phyloP scores from a whole-genome alignment of 1,140 invertebrate genomes.

The Conopomorpha cramerella region DNA sequence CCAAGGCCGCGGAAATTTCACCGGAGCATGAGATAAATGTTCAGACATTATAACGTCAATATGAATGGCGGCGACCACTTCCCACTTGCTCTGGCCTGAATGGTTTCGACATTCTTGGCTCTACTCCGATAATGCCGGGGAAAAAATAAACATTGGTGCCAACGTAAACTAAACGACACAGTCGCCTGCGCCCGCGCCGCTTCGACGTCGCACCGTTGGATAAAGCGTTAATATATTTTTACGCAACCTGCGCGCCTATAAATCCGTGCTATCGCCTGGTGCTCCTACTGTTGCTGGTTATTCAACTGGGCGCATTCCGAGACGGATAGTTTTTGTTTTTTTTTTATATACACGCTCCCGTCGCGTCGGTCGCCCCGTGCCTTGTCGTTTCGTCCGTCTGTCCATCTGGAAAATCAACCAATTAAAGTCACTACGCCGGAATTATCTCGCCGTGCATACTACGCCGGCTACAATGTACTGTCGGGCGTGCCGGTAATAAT shows the following conservation, averaged over 20 bases:
- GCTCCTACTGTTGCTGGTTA: constrained; percentile 35
- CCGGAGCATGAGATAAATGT: no score
- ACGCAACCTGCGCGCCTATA: constrained; percentile 49
- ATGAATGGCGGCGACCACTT: constrained; percentile 56
- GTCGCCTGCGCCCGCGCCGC: constrained; percentile 28
- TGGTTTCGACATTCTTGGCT: constrained; percentile 59
- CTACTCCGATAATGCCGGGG: constrained; percentile 48
- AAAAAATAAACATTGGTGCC: constrained; percentile 48
- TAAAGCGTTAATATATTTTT: constrained; percentile 56
- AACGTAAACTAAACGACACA: constrained; percentile 54
- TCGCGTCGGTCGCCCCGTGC: constrained; percentile 14
- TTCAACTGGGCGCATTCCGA: constrained; percentile 55
- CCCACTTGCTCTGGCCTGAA: constrained; percentile 56
- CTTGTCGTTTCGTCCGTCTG: constrained; percentile 21
- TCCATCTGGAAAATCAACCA: constrained; percentile 44
- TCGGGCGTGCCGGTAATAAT: background rate
- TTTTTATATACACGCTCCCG: no score
- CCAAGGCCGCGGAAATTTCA: no score
- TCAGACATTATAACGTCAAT: constrained; percentile 23
- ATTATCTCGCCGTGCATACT: constrained; percentile 41
- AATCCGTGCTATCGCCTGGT: constrained; percentile 16
- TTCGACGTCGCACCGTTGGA: constrained; percentile 39
- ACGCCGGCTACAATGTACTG: constrained; percentile 11
- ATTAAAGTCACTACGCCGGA: constrained; percentile 47
- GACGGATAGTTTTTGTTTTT: constrained; percentile 49